Evolutionary conservation across 2,888 invertebrate genomes (phyloP), one percentile per base, ranked within the genome.

Genomic region (Tetropium fuscum): DNA sequence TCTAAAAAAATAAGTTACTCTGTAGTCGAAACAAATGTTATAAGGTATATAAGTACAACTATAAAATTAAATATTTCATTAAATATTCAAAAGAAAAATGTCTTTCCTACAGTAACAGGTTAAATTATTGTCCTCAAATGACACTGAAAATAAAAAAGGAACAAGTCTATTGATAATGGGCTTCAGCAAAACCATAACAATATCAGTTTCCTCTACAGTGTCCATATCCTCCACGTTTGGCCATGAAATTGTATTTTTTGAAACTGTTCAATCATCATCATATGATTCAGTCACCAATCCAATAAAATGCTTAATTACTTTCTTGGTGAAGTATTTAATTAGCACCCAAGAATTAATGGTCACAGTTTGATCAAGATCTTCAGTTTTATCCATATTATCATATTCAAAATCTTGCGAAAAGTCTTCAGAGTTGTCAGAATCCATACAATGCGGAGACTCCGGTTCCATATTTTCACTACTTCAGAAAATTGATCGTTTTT

Each of bases 111-210:
- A 41, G 10, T 41, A 41, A 19, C 18, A 40, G 8, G 15, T 20
- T 43, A 18, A 34, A 19, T 53, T 32, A 18, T 40, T 40, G n/a
- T 22, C 22, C 25, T 27, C 34, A 40, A 53, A 53, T 43, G 43
- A 53, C 32, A 53, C 32, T 38, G 53, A 3, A 27, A 43, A 53
- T 32, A 53, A 43, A 32, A 32, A 32, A 32, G 30, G 20, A 43
- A 44, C 59, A 20, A 58, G 45, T 53, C 63, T 44, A 48, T 59
- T 38, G 25, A 53, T 40, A 53, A 44, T 56, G 34, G 63, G 58
- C 41, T 65, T 44, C 44, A 58, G 53, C 36, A 60, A 53, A 54
- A 65, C 49, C 43, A 34, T 60, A 55, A 63, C 49, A 49, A 62
- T 51, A 53, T 64, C 57, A 56, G 10, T 48, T 59, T 38, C 36